phyloP scores from a whole-genome alignment of 1,140 invertebrate genomes.

The Pseudobourletiella spinata region DNA sequence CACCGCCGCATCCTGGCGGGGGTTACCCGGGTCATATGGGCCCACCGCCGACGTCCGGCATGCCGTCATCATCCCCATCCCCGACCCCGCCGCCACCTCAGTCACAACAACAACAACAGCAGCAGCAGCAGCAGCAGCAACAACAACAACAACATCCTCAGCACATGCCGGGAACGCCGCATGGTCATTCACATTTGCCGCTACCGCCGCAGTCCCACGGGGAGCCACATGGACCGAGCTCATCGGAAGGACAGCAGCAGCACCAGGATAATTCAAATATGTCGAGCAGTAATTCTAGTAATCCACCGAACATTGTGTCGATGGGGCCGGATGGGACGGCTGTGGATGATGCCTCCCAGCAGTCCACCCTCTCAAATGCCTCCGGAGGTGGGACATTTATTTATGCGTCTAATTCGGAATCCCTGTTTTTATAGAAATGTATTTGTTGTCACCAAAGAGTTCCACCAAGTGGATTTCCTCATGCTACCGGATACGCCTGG shows the following conservation, averaged over 20 bases:
- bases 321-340: conserved; percentile 76
- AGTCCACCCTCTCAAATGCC: conserved; percentile 81
- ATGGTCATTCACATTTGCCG: conserved; percentile 51
- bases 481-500: too few species aligned
- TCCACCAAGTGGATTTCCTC: too few species aligned
- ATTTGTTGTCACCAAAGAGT: too few species aligned
- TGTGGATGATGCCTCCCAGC: conserved; percentile 80
- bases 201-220: conserved; percentile 42
- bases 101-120: conserved; percentile 6
- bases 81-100: conserved; percentile 42
- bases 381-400: conserved; percentile 59
- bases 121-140: too few species aligned
- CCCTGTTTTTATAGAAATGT: neutral
- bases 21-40: conserved; percentile 45
- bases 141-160: too few species aligned
- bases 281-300: conserved; percentile 2
- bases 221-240: conserved; percentile 38
- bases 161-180: conserved; percentile 54
- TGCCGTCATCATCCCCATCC: conserved; percentile 38
- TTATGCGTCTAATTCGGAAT: neutral
- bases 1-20: conserved; percentile 45
- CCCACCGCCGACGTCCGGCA: conserved; percentile 35
- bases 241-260: too few species aligned
- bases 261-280: neutral
- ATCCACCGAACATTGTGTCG: conserved; percentile 47